phyloP scores from a whole-genome alignment of 2,888 invertebrate genomes.

The Chaetoderma sp. region DNA sequence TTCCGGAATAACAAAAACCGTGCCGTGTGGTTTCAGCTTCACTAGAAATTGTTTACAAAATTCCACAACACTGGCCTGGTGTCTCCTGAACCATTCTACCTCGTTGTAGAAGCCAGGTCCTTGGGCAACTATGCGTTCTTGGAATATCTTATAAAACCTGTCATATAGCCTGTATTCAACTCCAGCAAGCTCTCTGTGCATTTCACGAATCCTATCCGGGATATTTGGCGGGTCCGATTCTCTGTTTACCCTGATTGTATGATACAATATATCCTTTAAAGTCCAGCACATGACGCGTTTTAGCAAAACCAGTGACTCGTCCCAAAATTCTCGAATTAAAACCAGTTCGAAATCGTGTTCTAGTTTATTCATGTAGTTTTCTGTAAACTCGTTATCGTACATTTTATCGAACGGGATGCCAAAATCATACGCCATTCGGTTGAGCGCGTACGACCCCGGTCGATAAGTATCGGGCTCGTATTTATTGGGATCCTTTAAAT shows the following conservation, averaged over 20 bases:
- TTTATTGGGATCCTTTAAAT: not conserved
- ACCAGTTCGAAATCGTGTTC: not conserved
- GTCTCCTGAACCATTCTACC: not conserved
- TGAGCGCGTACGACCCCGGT: not conserved
- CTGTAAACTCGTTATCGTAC: not conserved
- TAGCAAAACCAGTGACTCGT: constrained; percentile 4
- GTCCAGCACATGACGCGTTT: constrained; percentile 1
- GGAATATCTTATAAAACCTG: not conserved
- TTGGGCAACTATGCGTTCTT: not conserved
- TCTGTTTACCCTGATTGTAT: not conserved
- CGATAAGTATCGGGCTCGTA: not conserved
- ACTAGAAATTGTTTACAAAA: too few species aligned
- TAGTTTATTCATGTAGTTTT: not conserved
- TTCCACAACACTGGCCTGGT: not conserved
- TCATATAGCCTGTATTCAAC: not conserved
- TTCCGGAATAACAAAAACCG: too few species aligned
- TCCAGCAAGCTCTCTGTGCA: not conserved
- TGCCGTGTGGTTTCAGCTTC: too few species aligned
- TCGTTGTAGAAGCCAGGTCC: not conserved
- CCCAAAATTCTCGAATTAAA: not conserved
- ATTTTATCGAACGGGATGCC: not conserved
- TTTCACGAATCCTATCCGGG: not conserved
- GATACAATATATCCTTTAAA: constrained; percentile 2
- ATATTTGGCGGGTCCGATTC: not conserved
- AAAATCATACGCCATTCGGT: not conserved